phyloP scores from a whole-genome alignment of 2,888 invertebrate genomes.

The Himalopsyche kuldschensis region DNA sequence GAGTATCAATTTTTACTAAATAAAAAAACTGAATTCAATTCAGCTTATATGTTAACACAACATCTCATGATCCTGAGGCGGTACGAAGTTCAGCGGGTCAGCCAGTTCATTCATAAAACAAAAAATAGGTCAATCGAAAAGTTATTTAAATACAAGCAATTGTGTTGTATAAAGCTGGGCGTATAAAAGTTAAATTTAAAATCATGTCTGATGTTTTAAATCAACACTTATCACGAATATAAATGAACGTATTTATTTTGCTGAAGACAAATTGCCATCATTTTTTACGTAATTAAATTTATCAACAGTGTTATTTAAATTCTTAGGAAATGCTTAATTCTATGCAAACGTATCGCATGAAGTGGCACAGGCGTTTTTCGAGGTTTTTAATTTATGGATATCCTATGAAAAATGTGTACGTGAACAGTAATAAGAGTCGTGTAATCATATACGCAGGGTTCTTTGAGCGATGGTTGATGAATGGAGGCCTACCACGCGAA shows the following conservation, averaged over 20 bases:
- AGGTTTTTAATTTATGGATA: conserved; percentile 21
- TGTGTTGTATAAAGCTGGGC: too few species aligned
- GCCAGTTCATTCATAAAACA: too few species aligned
- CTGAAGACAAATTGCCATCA: not conserved
- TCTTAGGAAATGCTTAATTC: not conserved
- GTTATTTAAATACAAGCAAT: too few species aligned
- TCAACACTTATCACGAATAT: too few species aligned
- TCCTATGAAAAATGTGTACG: conserved; percentile 19
- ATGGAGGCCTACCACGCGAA: conserved; percentile 31
- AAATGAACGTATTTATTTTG: not conserved
- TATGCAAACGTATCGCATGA: not conserved
- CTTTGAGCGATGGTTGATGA: conserved; percentile 28
- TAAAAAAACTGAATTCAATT: too few species aligned
- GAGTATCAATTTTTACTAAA: too few species aligned
- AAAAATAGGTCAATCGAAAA: too few species aligned
- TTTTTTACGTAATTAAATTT: not conserved
- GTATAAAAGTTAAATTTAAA: too few species aligned
- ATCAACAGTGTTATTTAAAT: not conserved
- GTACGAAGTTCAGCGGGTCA: too few species aligned
- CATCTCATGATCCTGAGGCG: too few species aligned
- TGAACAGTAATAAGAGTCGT: conserved; percentile 20
- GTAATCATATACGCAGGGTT: conserved; percentile 16
- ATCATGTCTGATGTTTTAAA: too few species aligned
- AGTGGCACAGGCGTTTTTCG: not conserved
- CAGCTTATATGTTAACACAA: too few species aligned